Evolutionary conservation across 2,797 vertebrate species (phyloP).

Genomic region (Mus spretus): DNA sequence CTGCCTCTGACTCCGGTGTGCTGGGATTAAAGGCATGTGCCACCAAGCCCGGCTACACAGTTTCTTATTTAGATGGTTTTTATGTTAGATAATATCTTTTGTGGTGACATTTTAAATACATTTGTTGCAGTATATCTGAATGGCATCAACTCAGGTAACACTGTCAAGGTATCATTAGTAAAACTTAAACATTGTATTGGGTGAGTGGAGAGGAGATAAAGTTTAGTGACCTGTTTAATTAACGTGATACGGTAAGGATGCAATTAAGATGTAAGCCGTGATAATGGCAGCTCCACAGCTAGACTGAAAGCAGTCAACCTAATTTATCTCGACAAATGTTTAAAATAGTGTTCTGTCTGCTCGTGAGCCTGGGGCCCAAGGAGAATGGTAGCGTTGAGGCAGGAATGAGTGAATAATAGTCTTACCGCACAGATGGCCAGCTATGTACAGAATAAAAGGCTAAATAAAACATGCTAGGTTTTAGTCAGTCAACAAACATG

Average conservation of each 20-base stretch:
- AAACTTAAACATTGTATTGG: constrained; percentile 52
- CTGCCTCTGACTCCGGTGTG: too few relatives aligned
- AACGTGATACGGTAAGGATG: constrained; percentile 16
- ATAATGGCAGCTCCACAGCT: constrained; percentile 27
- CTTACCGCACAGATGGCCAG: neutral
- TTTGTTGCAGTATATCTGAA: neutral
- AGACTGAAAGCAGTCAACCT: constrained; percentile 18
- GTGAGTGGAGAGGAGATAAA: neutral
- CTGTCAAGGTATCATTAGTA: constrained; percentile 31
- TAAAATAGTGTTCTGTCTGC: constrained; percentile 44
- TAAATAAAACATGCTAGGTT: neutral
- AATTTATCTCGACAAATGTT: constrained; percentile 60
- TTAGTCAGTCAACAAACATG: neutral
- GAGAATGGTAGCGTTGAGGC: constrained; percentile 21
- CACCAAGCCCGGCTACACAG: too few relatives aligned
- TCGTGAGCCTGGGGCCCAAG: constrained; percentile 22
- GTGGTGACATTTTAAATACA: neutral
- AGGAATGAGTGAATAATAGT: constrained; percentile 48
- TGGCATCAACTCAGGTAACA: neutral
- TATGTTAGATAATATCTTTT: neutral
- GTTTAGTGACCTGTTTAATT: constrained; percentile 60
- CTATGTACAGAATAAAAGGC: constrained; percentile 14
- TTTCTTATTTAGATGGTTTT: neutral
- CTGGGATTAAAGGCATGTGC: too few relatives aligned
- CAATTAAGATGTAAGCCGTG: constrained; percentile 55